phyloP scores from a whole-genome alignment of 2,113 vertebrate genomes.

The Coptodon bakossiorum region DNA sequence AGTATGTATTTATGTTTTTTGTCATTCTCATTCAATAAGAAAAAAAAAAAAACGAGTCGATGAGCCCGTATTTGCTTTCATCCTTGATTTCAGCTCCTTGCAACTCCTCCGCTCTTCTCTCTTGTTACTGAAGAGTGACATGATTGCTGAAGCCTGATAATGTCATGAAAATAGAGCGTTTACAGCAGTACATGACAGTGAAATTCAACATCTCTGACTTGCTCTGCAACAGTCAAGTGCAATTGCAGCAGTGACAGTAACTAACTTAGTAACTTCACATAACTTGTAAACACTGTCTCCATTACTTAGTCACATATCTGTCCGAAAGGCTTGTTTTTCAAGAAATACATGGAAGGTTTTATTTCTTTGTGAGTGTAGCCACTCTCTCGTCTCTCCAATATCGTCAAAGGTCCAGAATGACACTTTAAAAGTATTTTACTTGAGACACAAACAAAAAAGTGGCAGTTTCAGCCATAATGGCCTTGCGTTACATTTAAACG shows the following conservation, averaged over 20 bases:
- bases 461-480: neutral
- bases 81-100: neutral
- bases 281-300: neutral
- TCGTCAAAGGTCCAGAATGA: neutral
- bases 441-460: neutral
- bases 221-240: neutral
- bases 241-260: neutral
- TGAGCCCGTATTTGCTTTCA: neutral
- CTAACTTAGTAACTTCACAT: neutral
- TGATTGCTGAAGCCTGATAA: neutral
- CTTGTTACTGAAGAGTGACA: neutral
- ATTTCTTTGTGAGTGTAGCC: neutral
- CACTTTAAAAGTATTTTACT: neutral
- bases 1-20: neutral
- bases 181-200: neutral
- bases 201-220: neutral
- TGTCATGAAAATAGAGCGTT: neutral
- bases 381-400: neutral
- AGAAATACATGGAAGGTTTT: neutral
- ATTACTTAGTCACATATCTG: neutral
- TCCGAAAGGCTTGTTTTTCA: neutral
- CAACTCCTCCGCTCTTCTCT: neutral
- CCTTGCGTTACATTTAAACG: neutral
- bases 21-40: neutral
- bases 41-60: neutral